These are phyloP conservation scores for Irena cyanogastra DNA, from an alignment of 2,113 vertebrate species.

Conservation along the genomic window DNA sequence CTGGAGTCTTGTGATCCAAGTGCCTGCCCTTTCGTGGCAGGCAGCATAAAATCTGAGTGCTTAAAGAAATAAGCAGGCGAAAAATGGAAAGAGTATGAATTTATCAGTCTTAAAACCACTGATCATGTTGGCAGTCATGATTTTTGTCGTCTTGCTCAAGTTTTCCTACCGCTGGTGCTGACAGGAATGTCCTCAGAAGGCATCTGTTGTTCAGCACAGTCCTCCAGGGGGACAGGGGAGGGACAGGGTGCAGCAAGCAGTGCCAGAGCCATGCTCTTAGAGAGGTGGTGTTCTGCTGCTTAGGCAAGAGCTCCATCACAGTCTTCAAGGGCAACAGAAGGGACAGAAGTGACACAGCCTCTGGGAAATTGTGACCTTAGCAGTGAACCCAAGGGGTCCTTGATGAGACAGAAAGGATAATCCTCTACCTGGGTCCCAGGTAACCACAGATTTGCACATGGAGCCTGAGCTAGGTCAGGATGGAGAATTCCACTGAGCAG, in stretches of 20 bases:
- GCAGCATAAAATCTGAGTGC: neutral
- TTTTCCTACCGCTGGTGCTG: neutral
- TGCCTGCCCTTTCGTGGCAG: neutral
- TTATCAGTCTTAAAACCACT: neutral
- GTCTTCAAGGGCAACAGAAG: neutral
- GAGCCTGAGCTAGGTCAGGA: neutral
- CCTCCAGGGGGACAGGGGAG: neutral
- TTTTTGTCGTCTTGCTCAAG: neutral
- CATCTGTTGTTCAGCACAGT: accelerated
- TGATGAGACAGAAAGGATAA: neutral
- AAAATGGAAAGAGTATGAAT: neutral
- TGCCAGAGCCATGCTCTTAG: neutral
- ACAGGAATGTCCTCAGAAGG: neutral
- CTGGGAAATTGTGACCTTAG: neutral
- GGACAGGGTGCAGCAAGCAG: neutral
- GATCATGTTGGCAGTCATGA: neutral
- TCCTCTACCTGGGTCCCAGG: neutral
- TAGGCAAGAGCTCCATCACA: neutral
- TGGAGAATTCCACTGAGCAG: neutral
- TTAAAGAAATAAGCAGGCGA: neutral
- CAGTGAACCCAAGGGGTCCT: neutral
- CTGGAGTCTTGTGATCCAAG: neutral
- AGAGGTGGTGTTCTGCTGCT: neutral
- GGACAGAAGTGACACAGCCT: neutral
- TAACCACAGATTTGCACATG: neutral